These are phyloP conservation scores for Hetaerina americana DNA, from an alignment of 1,140 invertebrate species.

Conservation along the genomic window DNA sequence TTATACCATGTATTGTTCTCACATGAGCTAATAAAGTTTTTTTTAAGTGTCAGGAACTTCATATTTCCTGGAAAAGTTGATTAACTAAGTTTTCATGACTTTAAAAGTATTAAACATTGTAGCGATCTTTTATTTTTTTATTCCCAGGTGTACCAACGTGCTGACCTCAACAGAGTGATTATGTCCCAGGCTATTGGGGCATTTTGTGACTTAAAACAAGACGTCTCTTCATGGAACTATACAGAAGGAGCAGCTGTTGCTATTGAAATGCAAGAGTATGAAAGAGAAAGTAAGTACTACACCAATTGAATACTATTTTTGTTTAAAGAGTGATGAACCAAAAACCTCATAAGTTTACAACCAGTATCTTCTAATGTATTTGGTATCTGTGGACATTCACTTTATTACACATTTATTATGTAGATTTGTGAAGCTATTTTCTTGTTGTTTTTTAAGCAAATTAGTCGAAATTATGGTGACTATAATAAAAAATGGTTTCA, in stretches of 20 bases:
- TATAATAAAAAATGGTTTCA: too few species aligned
- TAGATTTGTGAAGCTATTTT: too few species aligned
- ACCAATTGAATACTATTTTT: too few species aligned
- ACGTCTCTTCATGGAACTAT: slow-evolving; percentile 74
- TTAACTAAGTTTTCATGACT: too few species aligned
- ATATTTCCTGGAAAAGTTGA: slow-evolving; percentile 6
- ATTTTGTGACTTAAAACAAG: slow-evolving; percentile 81
- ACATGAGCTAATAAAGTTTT: too few species aligned
- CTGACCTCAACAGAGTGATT: slow-evolving; percentile 78
- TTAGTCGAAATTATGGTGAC: slow-evolving; percentile 9
- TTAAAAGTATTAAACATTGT: too few species aligned
- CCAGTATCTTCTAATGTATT: too few species aligned
- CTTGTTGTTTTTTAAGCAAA: background rate
- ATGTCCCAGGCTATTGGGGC: slow-evolving; percentile 86
- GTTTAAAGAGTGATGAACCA: too few species aligned
- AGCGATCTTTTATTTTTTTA: background rate
- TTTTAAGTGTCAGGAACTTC: slow-evolving; percentile 3
- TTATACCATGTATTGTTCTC: too few species aligned
- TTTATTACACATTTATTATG: too few species aligned
- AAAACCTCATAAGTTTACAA: too few species aligned
- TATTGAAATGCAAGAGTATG: slow-evolving; percentile 81
- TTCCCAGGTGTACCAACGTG: slow-evolving; percentile 70
- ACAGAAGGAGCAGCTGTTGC: slow-evolving; percentile 83
- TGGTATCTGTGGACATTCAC: too few species aligned
- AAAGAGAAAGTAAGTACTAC: slow-evolving; percentile 60